Percentiles rank a stretch among this genome's conserved stretches.
These are phyloP conservation scores for Marcusenius ussheri DNA, from an alignment of 2,113 vertebrate species.

Conservation along the genomic window DNA sequence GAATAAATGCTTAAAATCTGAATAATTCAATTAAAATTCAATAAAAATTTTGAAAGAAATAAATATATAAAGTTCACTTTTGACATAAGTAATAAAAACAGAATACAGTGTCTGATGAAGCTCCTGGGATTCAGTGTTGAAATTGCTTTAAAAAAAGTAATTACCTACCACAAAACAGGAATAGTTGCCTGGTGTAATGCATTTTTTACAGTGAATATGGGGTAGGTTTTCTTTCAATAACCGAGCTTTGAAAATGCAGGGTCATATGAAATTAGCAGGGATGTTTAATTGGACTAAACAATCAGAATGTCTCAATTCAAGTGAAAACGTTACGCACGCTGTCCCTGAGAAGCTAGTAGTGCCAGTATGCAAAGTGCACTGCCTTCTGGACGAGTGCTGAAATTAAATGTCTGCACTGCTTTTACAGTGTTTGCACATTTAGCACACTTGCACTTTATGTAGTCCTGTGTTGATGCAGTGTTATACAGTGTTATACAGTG, in stretches of 20 bases:
- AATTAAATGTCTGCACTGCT: neutral
- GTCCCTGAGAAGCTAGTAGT: neutral
- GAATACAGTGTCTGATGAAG: conserved; percentile 36
- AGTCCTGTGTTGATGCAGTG: too few species aligned
- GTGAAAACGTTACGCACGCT: too few species aligned
- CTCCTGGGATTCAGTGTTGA: conserved; percentile 44
- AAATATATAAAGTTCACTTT: neutral
- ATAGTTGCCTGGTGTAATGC: conserved; percentile 42
- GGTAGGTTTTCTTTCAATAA: conserved; percentile 27
- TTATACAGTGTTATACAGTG: too few species aligned
- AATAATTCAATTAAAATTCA: neutral
- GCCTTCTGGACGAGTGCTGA: too few species aligned
- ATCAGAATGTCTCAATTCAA: neutral
- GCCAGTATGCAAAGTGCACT: neutral
- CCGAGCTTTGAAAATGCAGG: conserved; percentile 26
- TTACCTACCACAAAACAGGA: conserved; percentile 63
- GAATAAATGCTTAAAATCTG: neutral
- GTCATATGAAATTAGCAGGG: neutral
- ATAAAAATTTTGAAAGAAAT: neutral
- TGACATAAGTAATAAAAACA: neutral
- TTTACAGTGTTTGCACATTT: too few species aligned
- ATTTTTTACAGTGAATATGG: conserved; percentile 15
- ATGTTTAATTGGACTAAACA: neutral
- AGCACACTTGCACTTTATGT: too few species aligned
- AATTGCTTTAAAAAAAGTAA: conserved; percentile 41